Conservation (phyloP, 2,888 invertebrate species). For the Dryomyza anilis region DNA sequence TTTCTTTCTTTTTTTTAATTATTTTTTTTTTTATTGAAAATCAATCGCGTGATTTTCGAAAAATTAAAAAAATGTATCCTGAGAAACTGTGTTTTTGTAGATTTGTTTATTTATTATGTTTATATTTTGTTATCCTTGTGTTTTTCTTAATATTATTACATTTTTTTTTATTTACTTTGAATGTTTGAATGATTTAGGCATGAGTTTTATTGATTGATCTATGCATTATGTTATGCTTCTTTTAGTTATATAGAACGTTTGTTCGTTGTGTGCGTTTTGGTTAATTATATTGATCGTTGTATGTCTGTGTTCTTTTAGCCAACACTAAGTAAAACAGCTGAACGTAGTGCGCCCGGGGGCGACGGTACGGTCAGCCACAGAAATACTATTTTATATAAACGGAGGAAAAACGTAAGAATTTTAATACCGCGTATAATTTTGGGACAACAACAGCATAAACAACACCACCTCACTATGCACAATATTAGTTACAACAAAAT, state of each 20-base stretch:
- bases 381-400: constrained; percentile 44
- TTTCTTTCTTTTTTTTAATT: neutral
- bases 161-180: constrained; percentile 18
- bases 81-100: constrained; percentile 25
- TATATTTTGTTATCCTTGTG: constrained; percentile 14
- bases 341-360: constrained; percentile 7
- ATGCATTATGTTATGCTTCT: constrained; percentile 4
- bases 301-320: constrained; percentile 41
- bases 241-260: constrained; percentile 14
- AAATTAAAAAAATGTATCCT: too few species aligned
- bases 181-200: too few species aligned
- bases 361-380: constrained; percentile 16
- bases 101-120: too few species aligned
- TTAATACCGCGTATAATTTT: constrained; percentile 35
- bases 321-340: constrained; percentile 41
- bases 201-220: too few species aligned
- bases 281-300: constrained; percentile 19
- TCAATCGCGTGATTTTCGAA: too few species aligned
- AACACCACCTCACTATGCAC: constrained; percentile 20
- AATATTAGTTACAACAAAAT: constrained; percentile 18
- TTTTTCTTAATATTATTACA: constrained; percentile 27
- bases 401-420: constrained; percentile 45
- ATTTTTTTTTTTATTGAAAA: too few species aligned
- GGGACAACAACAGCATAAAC: too few species aligned
- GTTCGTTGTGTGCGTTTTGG: constrained; percentile 29